Conservation (phyloP, 2,888 invertebrate genomes). For the Xestia xanthographa region DNA sequence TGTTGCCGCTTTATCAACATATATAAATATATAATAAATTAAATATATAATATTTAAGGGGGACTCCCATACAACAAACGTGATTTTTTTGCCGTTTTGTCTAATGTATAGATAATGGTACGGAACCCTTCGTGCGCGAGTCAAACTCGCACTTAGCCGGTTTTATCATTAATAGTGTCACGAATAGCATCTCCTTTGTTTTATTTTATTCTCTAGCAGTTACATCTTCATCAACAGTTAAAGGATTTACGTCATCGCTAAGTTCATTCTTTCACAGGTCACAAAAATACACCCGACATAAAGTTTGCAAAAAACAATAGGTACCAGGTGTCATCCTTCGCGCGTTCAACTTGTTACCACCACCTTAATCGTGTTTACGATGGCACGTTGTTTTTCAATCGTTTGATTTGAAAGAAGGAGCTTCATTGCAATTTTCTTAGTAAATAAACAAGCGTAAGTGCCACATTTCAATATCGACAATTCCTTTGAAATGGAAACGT, state of each 20-base stretch:
- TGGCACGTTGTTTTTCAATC: conserved; percentile 31
- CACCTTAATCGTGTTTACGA: conserved; percentile 42
- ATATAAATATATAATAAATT: too few relatives aligned
- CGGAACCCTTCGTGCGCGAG: too few relatives aligned
- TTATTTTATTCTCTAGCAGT: background rate
- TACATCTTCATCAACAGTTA: background rate
- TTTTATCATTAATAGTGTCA: background rate
- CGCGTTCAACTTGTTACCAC: conserved; percentile 29
- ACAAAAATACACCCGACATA: conserved; percentile 9
- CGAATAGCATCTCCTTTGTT: background rate
- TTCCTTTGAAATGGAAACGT: conserved; percentile 15
- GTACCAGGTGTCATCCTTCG: conserved; percentile 12
- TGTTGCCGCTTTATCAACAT: too few relatives aligned
- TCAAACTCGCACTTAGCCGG: too few relatives aligned
- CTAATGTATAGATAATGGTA: too few relatives aligned
- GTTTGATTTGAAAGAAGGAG: conserved; percentile 20
- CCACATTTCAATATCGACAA: conserved; percentile 6
- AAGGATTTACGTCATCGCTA: background rate
- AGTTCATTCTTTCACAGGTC: conserved; percentile 5
- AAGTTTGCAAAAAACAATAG: conserved; percentile 37
- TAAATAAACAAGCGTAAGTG: conserved; percentile 36
- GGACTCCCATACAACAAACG: too few relatives aligned
- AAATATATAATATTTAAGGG: too few relatives aligned
- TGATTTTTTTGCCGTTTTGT: too few relatives aligned
- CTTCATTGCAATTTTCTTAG: conserved; percentile 20